Evolutionary conservation across 2,113 vertebrate species (phyloP), one percentile per base, ranked within the genome.

Genomic region (Elanoides forficatus): DNA sequence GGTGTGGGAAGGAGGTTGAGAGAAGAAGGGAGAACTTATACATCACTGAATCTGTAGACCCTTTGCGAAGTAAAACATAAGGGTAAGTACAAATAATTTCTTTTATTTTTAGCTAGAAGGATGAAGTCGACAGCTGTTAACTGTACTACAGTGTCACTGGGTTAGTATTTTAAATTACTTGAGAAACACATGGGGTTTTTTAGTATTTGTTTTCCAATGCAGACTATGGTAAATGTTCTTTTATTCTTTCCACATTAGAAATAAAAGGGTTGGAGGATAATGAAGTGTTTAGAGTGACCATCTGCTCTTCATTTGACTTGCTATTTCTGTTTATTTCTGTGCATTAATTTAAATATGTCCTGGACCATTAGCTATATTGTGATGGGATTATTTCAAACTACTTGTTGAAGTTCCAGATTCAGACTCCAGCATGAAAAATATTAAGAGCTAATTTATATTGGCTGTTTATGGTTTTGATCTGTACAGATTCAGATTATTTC

Each of bases 281-380:
- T 94, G 81, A 95, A 87, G 65, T 92, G 86, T 92, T 96, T 78
- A 86, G 80, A 86, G 76, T 95, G 88, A 85, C 96, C 78, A 91
- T 95, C 93, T 97, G 95, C 74, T 97, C 65, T 95, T 88, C 81
- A 89, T 97, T 95, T 95, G 65, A 86, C 43, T 86, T 93, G 47
- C n/a, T 94, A n/a, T 95, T 91, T 94, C 58, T 48, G 58, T 85
- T 89, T 96, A 50, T 95, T 88, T 91, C 40, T 75, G 0, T 84
- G 43, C 45, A 88, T 84, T 60, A 60, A 29, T 87, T 93, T 91
- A 88, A 95, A 63, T 92, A 56, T 68, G 80, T 84, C 86, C 72
- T 95, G 88, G 68, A 42, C 47, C 68, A 91, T 92, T 97, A 95
- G 29, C 60, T 94, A 25, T 79, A 84, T 68, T 84, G 65, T 81